Evolutionary conservation across 2,888 invertebrate species (phyloP), one percentile per base, ranked within the genome.

Genomic region (Leptopilina syphax): DNA sequence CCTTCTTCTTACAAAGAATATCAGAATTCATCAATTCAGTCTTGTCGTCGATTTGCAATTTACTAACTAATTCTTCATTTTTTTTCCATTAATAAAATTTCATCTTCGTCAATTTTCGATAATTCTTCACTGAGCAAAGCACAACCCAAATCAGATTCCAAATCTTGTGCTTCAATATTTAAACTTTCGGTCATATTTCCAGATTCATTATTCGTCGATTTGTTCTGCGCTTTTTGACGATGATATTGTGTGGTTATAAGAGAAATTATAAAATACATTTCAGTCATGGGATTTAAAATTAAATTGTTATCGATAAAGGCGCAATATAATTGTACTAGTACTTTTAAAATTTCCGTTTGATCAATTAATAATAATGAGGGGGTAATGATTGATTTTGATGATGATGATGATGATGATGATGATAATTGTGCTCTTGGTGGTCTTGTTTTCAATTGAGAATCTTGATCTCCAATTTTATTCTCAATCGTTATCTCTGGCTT

Each of bases 191-290:
- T 27, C 1, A 63, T 44, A 63, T 44, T 24, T 73, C 6, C n/a
- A n/a, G 57, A 50, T 27, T 57, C 27, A 57, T 57, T 66, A 8
- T 1, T 76, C 5, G 8, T 13, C 8, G 57, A 47, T 76, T 54
- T 79, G 3, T 10, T 24, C 1, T 9, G 68, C 60, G 27, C 44
- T 79, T 79, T 67, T 67, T 67, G 66, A 54, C 65, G 44, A 7
- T 77, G 84, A 79, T 88, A 90, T 81, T 94, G 93, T 83, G 93
- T 93, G 0, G 93, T 94, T 41, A 96, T 92, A 79, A 96, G 92
- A 0, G 95, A 94, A 86, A 96, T 93, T 34, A 96, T 88, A 91
- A 95, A 96, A 91, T 95, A 95, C 80, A 96, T 92, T 90, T 96
- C 96, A 0, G 94, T 94, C 83, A 94, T 94, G 5, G 95, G 89